Conservation (phyloP, 2,797 vertebrate genomes). For the Etheostoma perlongum region DNA sequence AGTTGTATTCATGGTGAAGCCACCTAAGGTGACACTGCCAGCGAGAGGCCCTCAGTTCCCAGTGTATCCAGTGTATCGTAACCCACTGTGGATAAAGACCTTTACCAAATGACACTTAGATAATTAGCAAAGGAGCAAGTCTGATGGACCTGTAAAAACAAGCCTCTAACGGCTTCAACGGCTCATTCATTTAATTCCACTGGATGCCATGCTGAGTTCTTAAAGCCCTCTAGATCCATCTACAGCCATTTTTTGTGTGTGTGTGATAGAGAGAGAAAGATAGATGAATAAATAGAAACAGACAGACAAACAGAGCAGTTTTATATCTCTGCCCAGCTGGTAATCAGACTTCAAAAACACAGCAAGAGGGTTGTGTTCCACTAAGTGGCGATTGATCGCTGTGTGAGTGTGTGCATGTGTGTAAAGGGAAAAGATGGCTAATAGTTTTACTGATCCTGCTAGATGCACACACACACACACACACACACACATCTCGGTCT, state of each 20-base stretch:
- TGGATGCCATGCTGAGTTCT: conserved; percentile 37
- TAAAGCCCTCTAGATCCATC: conserved; percentile 43
- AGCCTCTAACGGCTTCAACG: conserved; percentile 25
- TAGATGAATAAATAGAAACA: conserved; percentile 46
- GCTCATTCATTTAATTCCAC: conserved; percentile 47
- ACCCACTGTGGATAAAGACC: conserved; percentile 6
- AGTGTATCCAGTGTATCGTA: neutral
- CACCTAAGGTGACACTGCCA: neutral
- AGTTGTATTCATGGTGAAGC: neutral
- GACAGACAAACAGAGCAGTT: conserved; percentile 66
- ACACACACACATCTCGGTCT: conserved; percentile 54
- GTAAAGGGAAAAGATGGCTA: conserved; percentile 52
- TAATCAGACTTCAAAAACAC: conserved; percentile 74
- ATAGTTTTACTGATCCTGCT: conserved; percentile 63
- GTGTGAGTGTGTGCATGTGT: conserved; percentile 51
- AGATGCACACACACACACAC: conserved; percentile 38
- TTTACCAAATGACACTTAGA: conserved; percentile 20
- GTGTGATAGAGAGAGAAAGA: conserved; percentile 35
- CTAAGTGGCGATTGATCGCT: conserved; percentile 77
- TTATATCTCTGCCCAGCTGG: conserved; percentile 68
- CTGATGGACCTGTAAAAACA: conserved; percentile 5
- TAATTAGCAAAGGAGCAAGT: conserved; percentile 35
- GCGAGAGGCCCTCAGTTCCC: neutral
- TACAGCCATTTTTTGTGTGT: conserved; percentile 32
- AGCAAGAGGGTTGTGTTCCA: conserved; percentile 62